Evolutionary conservation across 1,140 invertebrate species (phyloP), one percentile per base, ranked within the genome.

Genomic region (Babylonia areolata): DNA sequence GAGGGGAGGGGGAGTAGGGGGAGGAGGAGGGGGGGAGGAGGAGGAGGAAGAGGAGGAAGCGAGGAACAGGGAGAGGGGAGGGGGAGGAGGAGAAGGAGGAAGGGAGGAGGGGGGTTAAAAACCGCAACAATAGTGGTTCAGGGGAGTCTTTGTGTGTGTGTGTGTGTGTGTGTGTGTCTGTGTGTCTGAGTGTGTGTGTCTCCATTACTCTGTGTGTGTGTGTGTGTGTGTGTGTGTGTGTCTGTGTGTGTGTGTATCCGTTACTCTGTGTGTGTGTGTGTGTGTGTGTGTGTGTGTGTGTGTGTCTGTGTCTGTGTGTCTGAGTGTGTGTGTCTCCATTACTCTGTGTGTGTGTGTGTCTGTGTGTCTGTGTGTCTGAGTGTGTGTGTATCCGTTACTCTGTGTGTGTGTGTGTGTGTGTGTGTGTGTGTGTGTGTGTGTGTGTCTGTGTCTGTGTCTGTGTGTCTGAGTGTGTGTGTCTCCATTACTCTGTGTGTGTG

Each of bases 261-360:
- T 40, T 37, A 20, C 37, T 42, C 15, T 40, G 77, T 42, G 39
- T 78, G 77, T 78, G 77, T 78, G 77, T 79, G 77, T 79, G 77
- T 79, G 39, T 79, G 77, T 31, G 39, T 79, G 77, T 79, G 77
- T 79, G 37, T 79, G 77, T 79, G 77, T 79, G 37, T 79, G 77
- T 79, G 77, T 79, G 77, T 79, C 37, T 42, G 77, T 79, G 77
- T 79, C 37, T 79, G 77, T 79, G 77, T 79, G 77, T 42, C 3
- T 78, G 77, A 2, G 77, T 20, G 39, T 42, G 77, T 28, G 77
- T 42, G 37, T 42, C 2, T 77, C 33, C 6, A 23, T 77, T 20
- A 51, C 6, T 20, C 23, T 64, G 58, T 64, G 15, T 64, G 58
- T 64, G 15, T 64, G 58, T 64, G 15, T 64, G 58, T 64, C 58